Percentiles rank a stretch among this genome's conserved stretches.
Evolutionary conservation across 2,797 vertebrate species (phyloP).

Genomic region (Rhinophrynus dorsalis): DNA sequence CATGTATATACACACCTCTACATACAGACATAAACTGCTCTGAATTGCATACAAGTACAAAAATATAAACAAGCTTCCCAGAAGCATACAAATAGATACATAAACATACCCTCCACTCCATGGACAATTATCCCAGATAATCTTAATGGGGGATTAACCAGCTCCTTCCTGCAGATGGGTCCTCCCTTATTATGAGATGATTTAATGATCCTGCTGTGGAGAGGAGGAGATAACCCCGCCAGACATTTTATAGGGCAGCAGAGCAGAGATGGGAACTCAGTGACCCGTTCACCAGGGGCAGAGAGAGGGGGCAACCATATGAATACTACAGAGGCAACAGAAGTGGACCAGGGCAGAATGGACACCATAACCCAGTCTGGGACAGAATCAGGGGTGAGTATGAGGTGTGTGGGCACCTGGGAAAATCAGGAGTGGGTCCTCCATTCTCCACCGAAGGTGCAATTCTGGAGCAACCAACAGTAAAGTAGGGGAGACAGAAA

Average conservation of each 20-base stretch:
- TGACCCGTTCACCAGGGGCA: background rate
- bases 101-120: slow-evolving; percentile 31
- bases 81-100: slow-evolving; percentile 13
- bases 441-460: too few species aligned
- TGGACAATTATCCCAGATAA: slow-evolving; percentile 49
- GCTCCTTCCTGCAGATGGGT: slow-evolving; percentile 43
- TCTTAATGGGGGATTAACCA: slow-evolving; percentile 48
- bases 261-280: slow-evolving; percentile 18
- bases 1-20: too few species aligned
- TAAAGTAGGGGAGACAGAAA: too few species aligned
- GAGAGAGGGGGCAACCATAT: background rate
- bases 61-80: slow-evolving; percentile 9
- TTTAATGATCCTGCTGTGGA: slow-evolving; percentile 38
- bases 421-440: background rate
- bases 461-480: too few species aligned
- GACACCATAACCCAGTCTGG: background rate
- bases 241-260: slow-evolving; percentile 38
- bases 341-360: slow-evolving; percentile 11
- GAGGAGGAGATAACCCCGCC: slow-evolving; percentile 24
- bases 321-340: slow-evolving; percentile 25
- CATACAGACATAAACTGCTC: too few species aligned
- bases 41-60: background rate
- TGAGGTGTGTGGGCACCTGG: background rate
- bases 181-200: slow-evolving; percentile 48
- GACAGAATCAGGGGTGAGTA: slow-evolving; percentile 20